Evolutionary conservation across 2,888 invertebrate genomes (phyloP), one percentile per base, ranked within the genome.

Genomic region (Scrobipalpa costella): DNA sequence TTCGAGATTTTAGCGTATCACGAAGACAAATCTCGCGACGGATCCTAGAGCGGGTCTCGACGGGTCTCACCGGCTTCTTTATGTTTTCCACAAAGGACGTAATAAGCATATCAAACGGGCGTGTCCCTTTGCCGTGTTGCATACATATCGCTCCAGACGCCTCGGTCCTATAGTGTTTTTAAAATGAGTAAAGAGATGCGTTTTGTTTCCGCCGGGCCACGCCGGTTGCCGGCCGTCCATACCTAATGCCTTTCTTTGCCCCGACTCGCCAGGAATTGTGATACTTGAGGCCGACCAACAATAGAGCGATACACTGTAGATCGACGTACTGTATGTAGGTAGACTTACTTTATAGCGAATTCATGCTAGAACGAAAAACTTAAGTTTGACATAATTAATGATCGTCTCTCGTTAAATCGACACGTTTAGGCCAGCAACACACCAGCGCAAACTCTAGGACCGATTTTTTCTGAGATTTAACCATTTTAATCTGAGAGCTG

Each of bases 51-150:
- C 72, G 76, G 77, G 79, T 85, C 80, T 77, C 80, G 72, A 79
- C 72, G 76, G 77, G 79, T 85, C 80, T 77, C 80, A 83, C 81
- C 86, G 85, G 80, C 81, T 80, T 77, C 77, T 88, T 86, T 87
- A 86, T 88, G 80, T 80, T 80, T 75, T 73, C 82, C 79, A 88
- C 89, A 90, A 91, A 90, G 87, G 84, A 87, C 83, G 87, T 91
- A 88, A 91, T 90, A 90, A 90, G 90, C 91, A 91, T 90, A 90
- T 91, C 90, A 90, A 90, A 89, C 86, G 81, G 81, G 85, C 84
- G 85, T 87, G 86, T 90, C 88, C 90, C 85, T 88, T 82, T 77
- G 84, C 85, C 81, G 87, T 76, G 83, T 76, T 81, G 90, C 90
- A 91, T 90, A 90, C 90, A 88, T 88, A 90, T 87, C 78, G 84